Evolutionary conservation across 2,113 vertebrate genomes (phyloP).

Genomic region (Carollia perspicillata): DNA sequence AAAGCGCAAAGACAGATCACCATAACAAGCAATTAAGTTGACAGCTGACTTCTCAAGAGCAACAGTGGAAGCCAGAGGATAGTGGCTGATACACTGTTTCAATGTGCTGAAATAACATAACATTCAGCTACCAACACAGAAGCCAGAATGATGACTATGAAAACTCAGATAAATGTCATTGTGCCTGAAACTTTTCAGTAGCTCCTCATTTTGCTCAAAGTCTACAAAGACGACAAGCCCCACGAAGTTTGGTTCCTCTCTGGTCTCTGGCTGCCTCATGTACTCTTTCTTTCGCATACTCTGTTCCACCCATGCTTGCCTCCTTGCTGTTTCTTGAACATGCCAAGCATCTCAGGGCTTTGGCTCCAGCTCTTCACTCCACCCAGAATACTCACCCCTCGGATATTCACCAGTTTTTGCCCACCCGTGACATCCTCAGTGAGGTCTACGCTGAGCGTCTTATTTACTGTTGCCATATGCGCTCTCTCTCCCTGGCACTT

Average conservation of each 20-base stretch:
- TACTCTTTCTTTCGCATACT: not conserved
- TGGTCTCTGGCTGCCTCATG: not conserved
- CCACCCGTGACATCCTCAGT: not conserved
- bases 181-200: not conserved
- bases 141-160: not conserved
- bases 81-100: not conserved
- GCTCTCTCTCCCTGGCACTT: not conserved
- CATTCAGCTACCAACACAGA: not conserved
- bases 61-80: not conserved
- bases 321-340: not conserved
- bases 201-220: not conserved
- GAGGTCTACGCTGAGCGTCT: not conserved
- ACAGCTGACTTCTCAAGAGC: not conserved
- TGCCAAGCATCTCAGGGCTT: not conserved
- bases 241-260: not conserved
- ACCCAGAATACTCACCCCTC: not conserved
- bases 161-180: not conserved
- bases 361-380: not conserved
- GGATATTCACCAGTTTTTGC: not conserved
- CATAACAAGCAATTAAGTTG: not conserved
- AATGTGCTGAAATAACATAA: not conserved
- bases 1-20: not conserved
- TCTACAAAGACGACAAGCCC: not conserved
- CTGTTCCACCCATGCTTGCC: not conserved
- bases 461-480: not conserved